phyloP scores from a whole-genome alignment of 2,113 vertebrate species.

The Sorex fumeus region DNA sequence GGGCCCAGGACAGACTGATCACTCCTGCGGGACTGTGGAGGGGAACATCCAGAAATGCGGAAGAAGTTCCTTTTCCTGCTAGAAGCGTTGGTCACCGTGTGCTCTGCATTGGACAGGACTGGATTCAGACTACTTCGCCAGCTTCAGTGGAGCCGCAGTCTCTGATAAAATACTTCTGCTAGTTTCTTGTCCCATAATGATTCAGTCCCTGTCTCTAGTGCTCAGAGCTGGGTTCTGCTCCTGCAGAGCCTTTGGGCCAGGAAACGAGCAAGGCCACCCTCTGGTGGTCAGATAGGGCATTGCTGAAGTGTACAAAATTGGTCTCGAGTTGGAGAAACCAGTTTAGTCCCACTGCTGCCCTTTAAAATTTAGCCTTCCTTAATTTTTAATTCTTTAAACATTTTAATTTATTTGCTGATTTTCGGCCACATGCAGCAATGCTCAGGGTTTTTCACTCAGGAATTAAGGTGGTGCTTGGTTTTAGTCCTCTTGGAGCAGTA shows the following conservation, averaged over 20 bases:
- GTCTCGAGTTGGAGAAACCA: neutral
- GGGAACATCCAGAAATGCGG: neutral
- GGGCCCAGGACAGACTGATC: neutral
- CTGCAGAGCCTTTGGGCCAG: neutral
- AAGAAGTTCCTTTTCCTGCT: neutral
- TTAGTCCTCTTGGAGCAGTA: too few relatives aligned
- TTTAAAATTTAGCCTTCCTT: too few relatives aligned
- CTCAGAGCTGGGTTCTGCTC: neutral
- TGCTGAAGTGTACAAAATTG: neutral
- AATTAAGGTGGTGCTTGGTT: too few relatives aligned
- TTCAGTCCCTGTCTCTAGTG: neutral
- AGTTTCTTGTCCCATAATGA: neutral
- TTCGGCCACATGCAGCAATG: too few relatives aligned
- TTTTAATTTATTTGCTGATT: too few relatives aligned
- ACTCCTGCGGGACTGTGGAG: neutral
- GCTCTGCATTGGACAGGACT: neutral
- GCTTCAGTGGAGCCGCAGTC: neutral
- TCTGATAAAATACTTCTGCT: neutral
- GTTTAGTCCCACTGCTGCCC: neutral
- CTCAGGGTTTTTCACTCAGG: too few relatives aligned
- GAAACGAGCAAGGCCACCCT: conserved; percentile 51
- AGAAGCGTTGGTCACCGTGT: neutral
- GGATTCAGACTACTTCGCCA: neutral
- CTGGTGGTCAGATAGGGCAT: conserved; percentile 50
- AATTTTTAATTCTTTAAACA: too few relatives aligned